Base-by-base conservation (phyloP, 2,888 invertebrate species). In the Clanis bilineata region DNA sequence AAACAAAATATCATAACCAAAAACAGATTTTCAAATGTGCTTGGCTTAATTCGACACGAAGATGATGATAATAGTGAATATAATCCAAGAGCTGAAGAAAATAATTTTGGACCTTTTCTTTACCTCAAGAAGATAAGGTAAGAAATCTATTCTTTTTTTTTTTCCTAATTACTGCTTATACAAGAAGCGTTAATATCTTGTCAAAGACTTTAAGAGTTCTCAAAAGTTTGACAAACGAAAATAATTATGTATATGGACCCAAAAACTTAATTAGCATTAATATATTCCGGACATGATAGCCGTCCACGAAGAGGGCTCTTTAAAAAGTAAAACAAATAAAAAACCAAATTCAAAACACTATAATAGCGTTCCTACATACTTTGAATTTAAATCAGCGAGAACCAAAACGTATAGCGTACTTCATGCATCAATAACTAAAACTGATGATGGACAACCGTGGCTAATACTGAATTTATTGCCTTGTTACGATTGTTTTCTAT, bases 311-410 rank as follows among this genome's bases (percentile, higher is more conserved):
- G 65, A 72, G 70, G 73, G 76, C 77, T 77, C 73, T 73, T 80
- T 77, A 69, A 69, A 79, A 74, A 70, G 63, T 68, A 64, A 71
- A 74, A 74, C 71, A 73, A 72, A 76, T 77, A 79, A 75, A 73
- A 72, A 70, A 64, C 54, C 68, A 66, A 73, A 79, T 74, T 73
- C 71, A 71, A 82, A 80, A 80, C 77, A 69, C 73, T 67, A 79
- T 77, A 78, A 80, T 79, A 79, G 77, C 72, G 74, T 72, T 65
- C 68, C 73, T 80, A 82, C 82, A 80, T 82, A 83, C 72, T 74
- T 79, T 83, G 87, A 88, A 88, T 88, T 77, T 84, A 82, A 86
- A 88, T 82, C 80, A 86, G 84, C 80, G 74, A 78, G 73, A 79
- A 76, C 73, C 73, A 71, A 77, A 73, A 79, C 78, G 60, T 32